phyloP scores from a whole-genome alignment of 2,113 vertebrate genomes.

The Bombycilla garrulus region DNA sequence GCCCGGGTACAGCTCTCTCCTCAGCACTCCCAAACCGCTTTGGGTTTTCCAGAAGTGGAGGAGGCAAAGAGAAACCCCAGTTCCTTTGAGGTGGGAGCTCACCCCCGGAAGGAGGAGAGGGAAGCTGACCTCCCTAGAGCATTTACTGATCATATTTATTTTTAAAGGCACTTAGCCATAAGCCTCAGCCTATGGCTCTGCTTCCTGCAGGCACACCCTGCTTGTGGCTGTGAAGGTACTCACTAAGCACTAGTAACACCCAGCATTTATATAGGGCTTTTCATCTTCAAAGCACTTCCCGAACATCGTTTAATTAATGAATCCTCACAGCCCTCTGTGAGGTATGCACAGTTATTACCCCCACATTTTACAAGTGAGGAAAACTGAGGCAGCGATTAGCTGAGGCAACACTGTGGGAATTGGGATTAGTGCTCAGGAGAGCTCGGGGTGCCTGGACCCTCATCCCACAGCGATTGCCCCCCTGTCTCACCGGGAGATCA shows the following conservation, averaged over 20 bases:
- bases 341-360: constrained; percentile 58
- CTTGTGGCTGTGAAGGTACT: constrained; percentile 62
- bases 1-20: not conserved
- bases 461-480: rapidly evolving
- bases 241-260: constrained; percentile 67
- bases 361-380: constrained; percentile 61
- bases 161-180: constrained; percentile 51
- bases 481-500: rapidly evolving
- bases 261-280: constrained; percentile 67
- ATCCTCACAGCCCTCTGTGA: constrained; percentile 59
- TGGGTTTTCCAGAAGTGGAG: not conserved
- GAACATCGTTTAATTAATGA: constrained; percentile 62
- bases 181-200: constrained; percentile 54
- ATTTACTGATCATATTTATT: constrained; percentile 42
- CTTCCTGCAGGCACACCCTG: constrained; percentile 64
- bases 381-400: constrained; percentile 61
- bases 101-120: not conserved
- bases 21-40: not conserved
- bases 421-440: not conserved
- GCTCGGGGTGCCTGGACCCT: not conserved
- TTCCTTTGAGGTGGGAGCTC: constrained; percentile 41
- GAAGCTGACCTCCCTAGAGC: constrained; percentile 34
- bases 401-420: constrained; percentile 62
- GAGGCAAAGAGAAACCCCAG: not conserved
- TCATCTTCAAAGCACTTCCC: constrained; percentile 70